These are phyloP conservation scores for Andrena haemorrhoa DNA, from an alignment of 2,888 invertebrate species.

Conservation along the genomic window DNA sequence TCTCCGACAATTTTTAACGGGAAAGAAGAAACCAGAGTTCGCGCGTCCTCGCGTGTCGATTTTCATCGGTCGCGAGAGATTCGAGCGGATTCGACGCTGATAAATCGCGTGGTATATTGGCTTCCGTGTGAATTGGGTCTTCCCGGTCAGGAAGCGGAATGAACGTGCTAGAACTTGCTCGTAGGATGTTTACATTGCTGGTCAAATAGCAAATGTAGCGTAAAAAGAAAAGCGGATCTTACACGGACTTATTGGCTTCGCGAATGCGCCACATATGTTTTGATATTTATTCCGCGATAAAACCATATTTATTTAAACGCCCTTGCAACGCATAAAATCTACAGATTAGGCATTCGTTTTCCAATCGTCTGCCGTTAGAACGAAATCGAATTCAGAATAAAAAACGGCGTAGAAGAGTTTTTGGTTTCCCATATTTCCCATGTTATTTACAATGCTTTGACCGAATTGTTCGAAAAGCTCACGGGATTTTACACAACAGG, in stretches of 20 bases:
- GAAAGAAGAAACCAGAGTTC: constrained; percentile 46
- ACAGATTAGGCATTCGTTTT: too few relatives aligned
- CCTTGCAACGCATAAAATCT: too few relatives aligned
- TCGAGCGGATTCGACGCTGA: constrained; percentile 32
- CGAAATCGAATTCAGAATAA: too few relatives aligned
- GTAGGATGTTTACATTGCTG: background rate
- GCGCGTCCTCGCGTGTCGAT: constrained; percentile 40
- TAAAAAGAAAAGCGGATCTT: background rate
- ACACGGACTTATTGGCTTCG: too few relatives aligned
- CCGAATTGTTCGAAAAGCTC: too few relatives aligned
- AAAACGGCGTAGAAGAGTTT: too few relatives aligned
- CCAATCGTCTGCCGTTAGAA: too few relatives aligned
- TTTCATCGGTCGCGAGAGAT: constrained; percentile 31
- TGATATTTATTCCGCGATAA: too few relatives aligned
- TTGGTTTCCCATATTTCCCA: too few relatives aligned
- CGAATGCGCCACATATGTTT: too few relatives aligned
- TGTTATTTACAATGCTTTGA: too few relatives aligned
- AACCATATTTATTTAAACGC: too few relatives aligned
- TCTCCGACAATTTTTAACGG: constrained; percentile 25
- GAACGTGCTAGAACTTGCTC: background rate
- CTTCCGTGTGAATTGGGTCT: constrained; percentile 21
- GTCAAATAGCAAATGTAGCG: background rate
- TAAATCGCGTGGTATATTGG: constrained; percentile 36
- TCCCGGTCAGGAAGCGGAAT: background rate
- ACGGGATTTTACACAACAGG: background rate